Percentiles rank a stretch among this genome's conserved stretches.
Conservation (phyloP, 2,888 invertebrate genomes). For the Tricholauxania praeusta region DNA sequence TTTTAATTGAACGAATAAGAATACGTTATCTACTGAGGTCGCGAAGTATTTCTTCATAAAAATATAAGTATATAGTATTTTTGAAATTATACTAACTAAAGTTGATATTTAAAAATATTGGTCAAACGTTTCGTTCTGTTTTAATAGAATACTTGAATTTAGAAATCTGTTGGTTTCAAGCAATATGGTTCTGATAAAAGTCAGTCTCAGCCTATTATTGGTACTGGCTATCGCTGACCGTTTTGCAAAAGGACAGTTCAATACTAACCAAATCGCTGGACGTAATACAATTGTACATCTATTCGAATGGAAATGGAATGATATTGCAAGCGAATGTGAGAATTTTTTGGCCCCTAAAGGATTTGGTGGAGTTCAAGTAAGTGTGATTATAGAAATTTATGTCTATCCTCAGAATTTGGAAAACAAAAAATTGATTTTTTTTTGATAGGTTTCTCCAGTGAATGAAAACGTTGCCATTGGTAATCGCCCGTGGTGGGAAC, state of each 20-base stretch:
- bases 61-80: too few relatives aligned
- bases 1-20: too few relatives aligned
- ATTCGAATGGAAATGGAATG: slow-evolving; percentile 87
- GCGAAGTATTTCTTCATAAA: too few relatives aligned
- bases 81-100: too few relatives aligned
- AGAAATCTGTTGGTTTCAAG: too few relatives aligned
- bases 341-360: slow-evolving; percentile 80
- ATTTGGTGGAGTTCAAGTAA: slow-evolving; percentile 80
- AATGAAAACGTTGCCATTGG: slow-evolving; percentile 77
- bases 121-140: too few relatives aligned
- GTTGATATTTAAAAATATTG: too few relatives aligned
- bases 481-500: slow-evolving; percentile 86
- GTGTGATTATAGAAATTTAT: too few relatives aligned
- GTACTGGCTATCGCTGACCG: slow-evolving; percentile 49
- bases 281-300: slow-evolving; percentile 79
- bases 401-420: too few relatives aligned
- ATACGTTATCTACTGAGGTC: too few relatives aligned
- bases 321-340: slow-evolving; percentile 85
- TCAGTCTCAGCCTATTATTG: slow-evolving; percentile 41
- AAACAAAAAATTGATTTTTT: too few relatives aligned
- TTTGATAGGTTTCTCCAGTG: slow-evolving; percentile 75
- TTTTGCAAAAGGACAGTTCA: slow-evolving; percentile 52
- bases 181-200: slow-evolving; percentile 41
- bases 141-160: too few relatives aligned
- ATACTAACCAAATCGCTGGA: slow-evolving; percentile 65